Evolutionary conservation across 1,140 invertebrate genomes (phyloP), one percentile per base, ranked within the genome.

Genomic region (Cheumatopsyche charites): DNA sequence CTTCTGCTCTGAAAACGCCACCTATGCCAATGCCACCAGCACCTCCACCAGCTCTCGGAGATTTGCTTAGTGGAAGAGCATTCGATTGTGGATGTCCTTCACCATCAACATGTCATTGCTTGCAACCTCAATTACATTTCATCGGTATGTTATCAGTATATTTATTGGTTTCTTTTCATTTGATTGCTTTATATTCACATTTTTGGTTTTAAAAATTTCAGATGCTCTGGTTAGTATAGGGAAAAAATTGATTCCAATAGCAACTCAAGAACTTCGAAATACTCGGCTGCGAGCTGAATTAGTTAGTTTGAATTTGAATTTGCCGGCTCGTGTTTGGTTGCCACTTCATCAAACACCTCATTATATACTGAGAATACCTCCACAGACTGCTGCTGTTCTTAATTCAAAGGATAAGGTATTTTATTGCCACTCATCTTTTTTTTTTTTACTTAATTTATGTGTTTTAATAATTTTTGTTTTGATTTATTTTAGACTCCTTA

Each of bases 321-420:
- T 99, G 72, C 98, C 98, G 1, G 97, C 97, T 0, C 86, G 96
- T 71, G 97, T 99, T 65, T 99, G 97, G 97, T 84, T 99, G 71
- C 98, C 98, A 13, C 87, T 98, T 42, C 92, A 97, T 79, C 85
- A 95, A 78, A 94, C 98, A 80, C 95, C 97, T 29, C 95, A 96
- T 71, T 94, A 95, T 77, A 92, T 94, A 73, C 89, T 96, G 1
- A 84, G 94, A 78, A 93, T 97, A 79, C 94, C 94, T 26, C 92
- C 92, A 62, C 91, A 92, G 75, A 94, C 93, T 76, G 95, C 97
- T 55, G 96, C 96, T 63, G 96, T 99, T 52, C 90, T 99, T 62
- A 99, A 99, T 82, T 98, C 96, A 62, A 99, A 99, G 87, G 97
- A 99, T 82, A 99, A 98, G 88, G 92, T 93, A 81, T 79, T 73